These are phyloP conservation scores for Cheiracanthium punctorium DNA, from an alignment of 2,888 invertebrate genomes.

Conservation along the genomic window DNA sequence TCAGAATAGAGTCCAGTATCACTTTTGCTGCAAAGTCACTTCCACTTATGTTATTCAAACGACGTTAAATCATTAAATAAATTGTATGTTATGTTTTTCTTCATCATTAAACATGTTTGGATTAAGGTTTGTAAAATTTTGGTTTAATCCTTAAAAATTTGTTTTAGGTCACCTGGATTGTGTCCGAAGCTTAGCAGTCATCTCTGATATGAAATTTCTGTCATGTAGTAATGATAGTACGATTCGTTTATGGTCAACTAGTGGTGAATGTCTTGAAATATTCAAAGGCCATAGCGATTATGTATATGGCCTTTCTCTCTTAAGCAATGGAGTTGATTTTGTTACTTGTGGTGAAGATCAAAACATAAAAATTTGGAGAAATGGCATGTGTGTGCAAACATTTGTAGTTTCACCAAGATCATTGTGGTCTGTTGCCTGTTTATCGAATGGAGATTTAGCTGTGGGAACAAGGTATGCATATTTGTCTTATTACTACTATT, in stretches of 20 bases:
- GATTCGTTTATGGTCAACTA: conserved; percentile 87
- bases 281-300: conserved; percentile 77
- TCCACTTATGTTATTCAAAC: no score
- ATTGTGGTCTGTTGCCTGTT: conserved; percentile 89
- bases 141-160: background rate
- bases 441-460: conserved; percentile 92
- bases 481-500: background rate
- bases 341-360: conserved; percentile 93
- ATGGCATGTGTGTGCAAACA: conserved; percentile 78
- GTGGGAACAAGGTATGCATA: conserved; percentile 82
- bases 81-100: no score
- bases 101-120: no score
- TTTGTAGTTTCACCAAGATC: conserved; percentile 89
- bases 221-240: conserved; percentile 95
- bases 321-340: conserved; percentile 80
- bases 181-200: conserved; percentile 86
- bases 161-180: conserved; percentile 91
- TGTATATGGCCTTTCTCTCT: conserved; percentile 76
- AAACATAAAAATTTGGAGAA: conserved; percentile 87
- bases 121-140: no score
- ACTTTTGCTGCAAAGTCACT: no score
- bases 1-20: no score
- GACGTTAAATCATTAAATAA: no score
- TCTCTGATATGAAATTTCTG: conserved; percentile 85
- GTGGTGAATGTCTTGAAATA: conserved; percentile 84